phyloP scores from a whole-genome alignment of 2,797 vertebrate genomes.

The Diglossa cyanea region DNA sequence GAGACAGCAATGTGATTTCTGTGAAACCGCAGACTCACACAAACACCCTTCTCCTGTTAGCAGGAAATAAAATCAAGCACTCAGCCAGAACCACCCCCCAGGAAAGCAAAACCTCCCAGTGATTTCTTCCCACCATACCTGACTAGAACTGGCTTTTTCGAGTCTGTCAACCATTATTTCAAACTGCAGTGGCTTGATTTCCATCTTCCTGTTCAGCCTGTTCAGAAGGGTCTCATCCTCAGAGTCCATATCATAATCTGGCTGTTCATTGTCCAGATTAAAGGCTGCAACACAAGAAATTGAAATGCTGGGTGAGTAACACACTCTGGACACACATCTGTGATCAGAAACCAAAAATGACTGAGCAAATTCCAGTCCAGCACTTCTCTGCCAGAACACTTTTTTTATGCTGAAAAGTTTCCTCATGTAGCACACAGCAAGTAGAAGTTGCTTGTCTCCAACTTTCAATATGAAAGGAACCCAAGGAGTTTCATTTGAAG shows the following conservation, averaged over 20 bases:
- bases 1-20: background rate
- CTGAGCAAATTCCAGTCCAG: background rate
- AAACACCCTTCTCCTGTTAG: background rate
- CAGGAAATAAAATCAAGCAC: background rate
- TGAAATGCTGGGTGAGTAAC: background rate
- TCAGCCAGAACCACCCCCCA: background rate
- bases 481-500: background rate
- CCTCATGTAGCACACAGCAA: background rate
- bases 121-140: constrained; percentile 76
- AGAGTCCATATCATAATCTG: constrained; percentile 95
- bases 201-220: constrained; percentile 91
- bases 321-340: background rate
- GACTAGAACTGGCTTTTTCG: constrained; percentile 91
- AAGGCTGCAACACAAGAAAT: constrained; percentile 75
- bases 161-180: constrained; percentile 93
- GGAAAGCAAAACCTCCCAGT: background rate
- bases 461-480: rapidly evolving
- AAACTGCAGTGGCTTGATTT: constrained; percentile 92
- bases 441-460: background rate
- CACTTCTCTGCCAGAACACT: background rate
- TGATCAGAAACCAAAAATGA: background rate
- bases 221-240: constrained; percentile 92
- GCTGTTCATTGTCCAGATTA: constrained; percentile 89
- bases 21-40: background rate
- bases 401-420: background rate